A percentile compares a stretch with the other conserved stretches of the same genome.
Conservation (phyloP, 1,140 invertebrate genomes). For the Dendroctonus ponderosae region DNA sequence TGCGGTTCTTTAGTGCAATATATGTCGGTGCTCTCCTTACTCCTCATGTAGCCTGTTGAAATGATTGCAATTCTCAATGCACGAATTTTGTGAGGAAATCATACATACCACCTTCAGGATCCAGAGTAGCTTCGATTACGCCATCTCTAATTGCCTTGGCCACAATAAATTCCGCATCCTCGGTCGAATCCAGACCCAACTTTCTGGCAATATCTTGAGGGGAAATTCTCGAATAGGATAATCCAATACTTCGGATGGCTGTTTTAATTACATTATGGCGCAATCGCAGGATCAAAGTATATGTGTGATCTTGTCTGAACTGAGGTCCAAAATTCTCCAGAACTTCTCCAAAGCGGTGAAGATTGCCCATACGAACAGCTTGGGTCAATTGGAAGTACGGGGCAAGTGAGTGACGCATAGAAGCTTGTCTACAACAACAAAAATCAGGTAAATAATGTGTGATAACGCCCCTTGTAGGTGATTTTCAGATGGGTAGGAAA, state of each 20-base stretch:
- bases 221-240: conserved; percentile 96
- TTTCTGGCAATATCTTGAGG: conserved; percentile 93
- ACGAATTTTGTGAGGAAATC: background rate
- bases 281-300: conserved; percentile 89
- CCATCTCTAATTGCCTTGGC: conserved; percentile 99
- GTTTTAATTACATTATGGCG: conserved; percentile 99
- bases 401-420: conserved; percentile 79
- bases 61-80: background rate
- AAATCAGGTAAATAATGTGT: background rate
- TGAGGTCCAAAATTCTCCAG: conserved; percentile 85
- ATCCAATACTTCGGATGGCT: conserved; percentile 92
- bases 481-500: too few species aligned
- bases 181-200: conserved; percentile 87
- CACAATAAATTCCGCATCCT: conserved; percentile 99
- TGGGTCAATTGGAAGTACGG: conserved; percentile 98
- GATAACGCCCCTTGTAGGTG: too few species aligned
- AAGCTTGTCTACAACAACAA: conserved; percentile 67
- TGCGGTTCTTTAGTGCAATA: conserved; percentile 97
- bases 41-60: conserved; percentile 78
- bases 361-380: conserved; percentile 92
- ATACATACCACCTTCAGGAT: conserved; percentile 79
- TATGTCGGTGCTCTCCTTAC: conserved; percentile 94
- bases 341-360: conserved; percentile 92
- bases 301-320: conserved; percentile 89
- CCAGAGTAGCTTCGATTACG: conserved; percentile 95